phyloP scores from a whole-genome alignment of 2,797 vertebrate genomes.

The Tokudaia tokunoshimensis region DNA sequence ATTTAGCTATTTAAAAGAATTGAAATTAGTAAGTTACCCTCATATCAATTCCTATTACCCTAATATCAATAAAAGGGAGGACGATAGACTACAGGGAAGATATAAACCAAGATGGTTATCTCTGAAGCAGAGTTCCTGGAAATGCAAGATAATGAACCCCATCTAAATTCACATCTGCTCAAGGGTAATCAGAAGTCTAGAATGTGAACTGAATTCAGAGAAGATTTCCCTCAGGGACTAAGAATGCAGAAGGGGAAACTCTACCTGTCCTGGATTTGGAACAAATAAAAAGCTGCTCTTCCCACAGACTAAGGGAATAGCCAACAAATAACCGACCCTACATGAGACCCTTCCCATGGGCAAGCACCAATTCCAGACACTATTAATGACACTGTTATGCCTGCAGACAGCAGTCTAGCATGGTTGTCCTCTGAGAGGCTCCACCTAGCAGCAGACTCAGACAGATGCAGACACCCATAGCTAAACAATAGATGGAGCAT shows the following conservation, averaged over 20 bases:
- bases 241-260: not conserved
- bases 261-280: not conserved
- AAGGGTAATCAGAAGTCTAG: not conserved
- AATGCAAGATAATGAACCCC: conserved; percentile 9
- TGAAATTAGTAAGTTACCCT: conserved; percentile 28
- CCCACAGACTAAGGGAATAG: not conserved
- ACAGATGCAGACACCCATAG: not conserved
- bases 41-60: not conserved
- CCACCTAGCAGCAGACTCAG: not conserved
- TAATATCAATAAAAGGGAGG: conserved; percentile 1
- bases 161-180: conserved; percentile 7
- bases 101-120: not conserved
- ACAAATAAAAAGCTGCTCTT: not conserved
- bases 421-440: not conserved
- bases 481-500: not conserved
- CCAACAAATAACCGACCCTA: not conserved
- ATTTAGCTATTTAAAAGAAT: not conserved
- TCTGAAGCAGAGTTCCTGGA: conserved; percentile 29
- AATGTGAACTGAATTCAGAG: conserved; percentile 35
- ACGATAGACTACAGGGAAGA: not conserved
- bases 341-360: not conserved
- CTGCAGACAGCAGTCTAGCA: not conserved
- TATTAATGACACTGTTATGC: not conserved
- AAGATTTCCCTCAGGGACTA: not conserved
- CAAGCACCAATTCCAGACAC: not conserved